phyloP scores from a whole-genome alignment of 2,113 vertebrate species.

The Mugil cephalus region DNA sequence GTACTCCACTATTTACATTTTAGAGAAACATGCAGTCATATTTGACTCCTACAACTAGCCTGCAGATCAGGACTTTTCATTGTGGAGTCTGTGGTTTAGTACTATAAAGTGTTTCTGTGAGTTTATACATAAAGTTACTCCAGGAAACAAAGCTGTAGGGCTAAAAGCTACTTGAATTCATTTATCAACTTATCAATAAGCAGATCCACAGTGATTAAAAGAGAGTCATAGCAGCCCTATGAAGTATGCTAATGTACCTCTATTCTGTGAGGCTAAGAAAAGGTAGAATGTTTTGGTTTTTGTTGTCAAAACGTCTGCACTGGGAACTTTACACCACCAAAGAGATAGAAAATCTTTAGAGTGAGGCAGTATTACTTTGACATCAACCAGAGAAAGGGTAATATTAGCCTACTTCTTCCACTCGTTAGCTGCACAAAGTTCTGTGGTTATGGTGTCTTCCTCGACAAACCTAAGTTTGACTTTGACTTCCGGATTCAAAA shows the following conservation, averaged over 20 bases:
- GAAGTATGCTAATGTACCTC: not conserved
- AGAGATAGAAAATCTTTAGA: too few species aligned
- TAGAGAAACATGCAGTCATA: not conserved
- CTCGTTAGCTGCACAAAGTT: too few species aligned
- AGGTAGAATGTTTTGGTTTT: not conserved
- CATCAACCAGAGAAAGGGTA: too few species aligned
- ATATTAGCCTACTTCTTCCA: too few species aligned
- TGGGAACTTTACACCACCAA: too few species aligned
- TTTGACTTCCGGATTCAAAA: too few species aligned
- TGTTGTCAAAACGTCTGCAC: not conserved
- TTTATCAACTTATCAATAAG: not conserved
- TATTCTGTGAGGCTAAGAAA: not conserved
- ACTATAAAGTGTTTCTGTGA: too few species aligned
- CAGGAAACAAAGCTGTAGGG: not conserved
- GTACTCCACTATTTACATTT: not conserved
- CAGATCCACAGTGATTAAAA: too few species aligned
- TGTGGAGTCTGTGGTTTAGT: too few species aligned
- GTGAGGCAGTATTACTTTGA: not conserved
- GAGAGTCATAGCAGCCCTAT: not conserved
- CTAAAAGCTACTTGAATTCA: not conserved
- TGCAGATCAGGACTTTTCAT: not conserved
- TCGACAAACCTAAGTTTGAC: too few species aligned
- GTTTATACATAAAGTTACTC: too few species aligned
- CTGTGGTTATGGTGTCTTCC: too few species aligned
- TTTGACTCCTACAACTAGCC: not conserved